Evolutionary conservation across 2,888 invertebrate genomes (phyloP).

Genomic region (Pheosia gnoma): DNA sequence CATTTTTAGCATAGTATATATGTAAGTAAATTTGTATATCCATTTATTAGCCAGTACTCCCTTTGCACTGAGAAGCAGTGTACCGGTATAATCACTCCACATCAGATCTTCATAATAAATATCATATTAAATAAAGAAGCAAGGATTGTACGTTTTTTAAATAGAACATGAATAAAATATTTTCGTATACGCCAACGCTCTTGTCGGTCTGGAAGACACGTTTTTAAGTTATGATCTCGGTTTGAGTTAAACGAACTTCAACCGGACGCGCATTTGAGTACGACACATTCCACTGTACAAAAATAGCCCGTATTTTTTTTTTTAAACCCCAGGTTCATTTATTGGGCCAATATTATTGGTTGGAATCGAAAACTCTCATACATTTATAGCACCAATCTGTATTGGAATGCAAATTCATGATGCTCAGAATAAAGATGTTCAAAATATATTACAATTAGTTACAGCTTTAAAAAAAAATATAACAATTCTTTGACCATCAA

Average conservation of each 20-base stretch:
- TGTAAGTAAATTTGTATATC: too few species aligned
- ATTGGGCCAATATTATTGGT: not conserved
- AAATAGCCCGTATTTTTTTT: slow-evolving; percentile 15
- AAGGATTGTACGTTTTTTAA: not conserved
- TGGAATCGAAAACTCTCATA: not conserved
- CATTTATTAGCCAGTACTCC: too few species aligned
- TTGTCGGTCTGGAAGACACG: slow-evolving; percentile 6
- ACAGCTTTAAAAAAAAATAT: too few species aligned
- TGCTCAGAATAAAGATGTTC: too few species aligned
- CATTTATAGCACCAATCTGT: not conserved
- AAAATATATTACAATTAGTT: too few species aligned
- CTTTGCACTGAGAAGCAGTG: too few species aligned
- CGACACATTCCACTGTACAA: slow-evolving; percentile 12
- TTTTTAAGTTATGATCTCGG: slow-evolving; percentile 9
- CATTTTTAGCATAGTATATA: too few species aligned
- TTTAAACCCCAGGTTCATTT: not conserved
- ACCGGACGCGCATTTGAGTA: slow-evolving; percentile 15
- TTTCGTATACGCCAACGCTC: not conserved
- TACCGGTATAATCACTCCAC: too few species aligned
- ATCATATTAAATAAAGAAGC: not conserved
- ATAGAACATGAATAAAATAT: not conserved
- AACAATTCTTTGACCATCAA: too few species aligned
- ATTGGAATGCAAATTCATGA: slow-evolving; percentile 4
- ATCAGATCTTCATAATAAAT: too few species aligned
- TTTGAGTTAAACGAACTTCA: slow-evolving; percentile 25